These are phyloP conservation scores for Pseudopipra pipra DNA, from an alignment of 2,113 vertebrate species.

Conservation along the genomic window DNA sequence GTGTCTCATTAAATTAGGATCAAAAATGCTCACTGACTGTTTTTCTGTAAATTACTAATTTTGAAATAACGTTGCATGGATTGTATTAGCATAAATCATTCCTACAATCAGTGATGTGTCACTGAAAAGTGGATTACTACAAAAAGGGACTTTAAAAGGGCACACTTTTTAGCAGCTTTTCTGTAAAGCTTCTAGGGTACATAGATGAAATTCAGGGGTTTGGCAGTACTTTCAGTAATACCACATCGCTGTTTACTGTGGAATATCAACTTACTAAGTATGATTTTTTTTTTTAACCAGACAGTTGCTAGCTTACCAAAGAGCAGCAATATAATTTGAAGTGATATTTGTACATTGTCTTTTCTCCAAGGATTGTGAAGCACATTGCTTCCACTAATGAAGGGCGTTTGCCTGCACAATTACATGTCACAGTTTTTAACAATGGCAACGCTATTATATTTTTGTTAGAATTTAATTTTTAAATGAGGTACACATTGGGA, in stretches of 20 bases:
- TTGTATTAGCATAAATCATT: not conserved
- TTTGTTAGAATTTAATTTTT: not conserved
- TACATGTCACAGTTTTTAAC: not conserved
- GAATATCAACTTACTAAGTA: not conserved
- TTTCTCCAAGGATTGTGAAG: not conserved
- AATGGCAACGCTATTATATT: not conserved
- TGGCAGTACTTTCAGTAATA: not conserved
- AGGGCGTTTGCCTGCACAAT: not conserved
- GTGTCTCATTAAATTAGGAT: not conserved
- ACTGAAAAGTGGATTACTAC: not conserved
- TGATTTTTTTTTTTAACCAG: not conserved
- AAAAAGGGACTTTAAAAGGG: not conserved
- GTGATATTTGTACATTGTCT: not conserved
- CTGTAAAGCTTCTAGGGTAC: not conserved
- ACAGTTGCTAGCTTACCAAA: not conserved
- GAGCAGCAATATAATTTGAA: not conserved
- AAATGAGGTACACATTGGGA: not conserved
- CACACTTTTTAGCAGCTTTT: not conserved
- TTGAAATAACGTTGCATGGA: not conserved
- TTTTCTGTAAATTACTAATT: not conserved
- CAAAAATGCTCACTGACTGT: not conserved
- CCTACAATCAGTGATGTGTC: not conserved
- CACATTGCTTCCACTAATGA: not conserved
- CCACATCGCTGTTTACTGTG: not conserved
- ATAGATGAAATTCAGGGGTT: not conserved